Base-by-base conservation (phyloP, 2,797 vertebrate species). In the Sebastiscus albofasciatus region DNA sequence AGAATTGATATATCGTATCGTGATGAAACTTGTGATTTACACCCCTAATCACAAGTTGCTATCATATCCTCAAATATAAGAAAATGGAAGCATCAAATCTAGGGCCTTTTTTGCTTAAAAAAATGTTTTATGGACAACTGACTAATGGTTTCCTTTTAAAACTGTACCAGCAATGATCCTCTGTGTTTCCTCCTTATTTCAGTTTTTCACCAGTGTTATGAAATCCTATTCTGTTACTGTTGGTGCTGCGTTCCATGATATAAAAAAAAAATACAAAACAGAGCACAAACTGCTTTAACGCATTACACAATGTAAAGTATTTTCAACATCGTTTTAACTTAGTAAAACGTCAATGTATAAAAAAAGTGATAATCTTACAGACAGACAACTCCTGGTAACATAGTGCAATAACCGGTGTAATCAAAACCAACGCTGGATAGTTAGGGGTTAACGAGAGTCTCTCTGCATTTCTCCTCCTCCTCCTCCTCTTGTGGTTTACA, bases 401-500 rank as follows among this genome's bases (percentile, higher is more conserved):
- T 77, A 90, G 86, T 90, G 85, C 90, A 92, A 88, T 79, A 77
- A 58, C 12, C 10, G 5, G 46, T 74, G 71, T 82, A 33, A 78
- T 81, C 6, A 68, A 65, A 79, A 71, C 46, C 39, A 69, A 65
- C 73, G 34, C 27, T 42, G 67, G 67, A 31, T 3, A 80, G n/a
- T 85, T 31, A 11, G 18, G 76, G 76, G 82, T 89, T 88, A 85
- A 84, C 39, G 20, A 78, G 60, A 52, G 64, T 87, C 72, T 79
- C 14, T 82, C 26, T 77, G 83, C 20, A 61, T 80, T 81, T 42
- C 80, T 82, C 74, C 85, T 87, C 78, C 86, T 89, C 77, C 52
- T 36, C 77, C 52, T 36, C 67, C 68, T 79, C 61, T 46, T 80
- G 73, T 81, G 78, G 77, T 87, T 88, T 42, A 85, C 65, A 69